Evolutionary conservation across 2,888 invertebrate genomes (phyloP), one percentile per base, ranked within the genome.

Genomic region (Caenorhabditis becei): DNA sequence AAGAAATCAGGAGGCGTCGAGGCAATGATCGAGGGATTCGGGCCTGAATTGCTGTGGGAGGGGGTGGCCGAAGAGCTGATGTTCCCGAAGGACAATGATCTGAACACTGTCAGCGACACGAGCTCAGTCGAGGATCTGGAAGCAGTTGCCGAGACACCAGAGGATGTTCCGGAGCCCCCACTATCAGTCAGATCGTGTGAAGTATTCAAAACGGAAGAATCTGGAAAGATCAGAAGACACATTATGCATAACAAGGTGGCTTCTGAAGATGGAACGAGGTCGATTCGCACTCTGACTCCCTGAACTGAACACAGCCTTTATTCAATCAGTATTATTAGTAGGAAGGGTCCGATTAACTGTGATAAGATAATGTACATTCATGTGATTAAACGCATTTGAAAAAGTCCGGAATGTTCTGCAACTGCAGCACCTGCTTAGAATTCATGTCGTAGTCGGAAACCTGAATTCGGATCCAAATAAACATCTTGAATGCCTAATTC

Each of bases 401-500:
- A 37, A 85, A 85, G 26, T 82, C 83, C 18, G 77, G 59, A 56
- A 85, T 74, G 56, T 69, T 66, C 41, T 80, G 61, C 23, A 83
- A 41, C 44, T 80, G 81, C 24, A 79, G 65, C 11, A 82, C 80
- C 56, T 83, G 78, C 56, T 85, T 83, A 3, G 69, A 49, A 41
- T 67, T 59, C 83, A 83, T 82, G 49, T 85, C 83, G 65, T 85
- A 85, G 59, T 85, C 82, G 14, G 83, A 75, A 20, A 83, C 80
- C 80, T 80, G 62, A 18, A 82, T 58, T 11, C 8, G 24, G 8
- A 16, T 26, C 7, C 5, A 20, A 47, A 47, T 18, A 47, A 47
- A 47, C 35, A 11, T n/a, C 4, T 32, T 10, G 32, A 32, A 32
- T 32, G 32, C 32, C 32, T 32, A 4, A 32, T 32, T 32, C 5